Evolutionary conservation across 2,113 vertebrate genomes (phyloP).

Genomic region (Paradoxurus hermaphroditus): DNA sequence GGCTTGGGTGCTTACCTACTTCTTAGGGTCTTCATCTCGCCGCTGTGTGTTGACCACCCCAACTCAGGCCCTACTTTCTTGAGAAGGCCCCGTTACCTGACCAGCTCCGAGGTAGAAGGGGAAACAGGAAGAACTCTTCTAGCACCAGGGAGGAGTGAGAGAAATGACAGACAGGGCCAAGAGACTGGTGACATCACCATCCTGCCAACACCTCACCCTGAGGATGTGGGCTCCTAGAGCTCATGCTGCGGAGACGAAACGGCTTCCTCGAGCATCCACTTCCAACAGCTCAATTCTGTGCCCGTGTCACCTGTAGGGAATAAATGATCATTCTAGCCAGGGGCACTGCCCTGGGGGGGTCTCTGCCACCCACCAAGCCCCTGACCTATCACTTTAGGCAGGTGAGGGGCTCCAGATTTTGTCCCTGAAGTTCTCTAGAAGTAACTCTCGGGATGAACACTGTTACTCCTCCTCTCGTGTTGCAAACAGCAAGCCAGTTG

Average conservation of each 20-base stretch:
- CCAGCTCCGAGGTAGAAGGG: not conserved
- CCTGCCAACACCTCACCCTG: not conserved
- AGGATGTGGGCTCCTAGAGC: not conserved
- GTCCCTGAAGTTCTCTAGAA: not conserved
- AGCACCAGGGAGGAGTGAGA: not conserved
- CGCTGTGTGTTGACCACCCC: not conserved
- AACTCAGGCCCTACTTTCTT: not conserved
- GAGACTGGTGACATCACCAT: not conserved
- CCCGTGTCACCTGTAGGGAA: not conserved
- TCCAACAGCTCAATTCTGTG: not conserved
- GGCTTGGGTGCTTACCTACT: not conserved
- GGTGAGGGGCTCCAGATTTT: not conserved
- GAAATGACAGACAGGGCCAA: not conserved
- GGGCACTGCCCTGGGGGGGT: rapidly evolving
- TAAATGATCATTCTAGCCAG: not conserved
- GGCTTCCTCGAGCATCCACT: not conserved
- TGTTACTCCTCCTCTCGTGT: not conserved
- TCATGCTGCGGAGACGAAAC: not conserved
- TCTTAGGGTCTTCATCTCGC: not conserved
- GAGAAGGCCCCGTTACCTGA: not conserved
- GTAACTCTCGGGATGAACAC: not conserved
- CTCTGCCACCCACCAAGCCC: not conserved
- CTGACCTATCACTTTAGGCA: not conserved
- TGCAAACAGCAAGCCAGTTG: not conserved
- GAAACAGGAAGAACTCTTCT: not conserved